Base-by-base conservation (phyloP, 1,140 invertebrate species). In the Laupala kohalensis region DNA sequence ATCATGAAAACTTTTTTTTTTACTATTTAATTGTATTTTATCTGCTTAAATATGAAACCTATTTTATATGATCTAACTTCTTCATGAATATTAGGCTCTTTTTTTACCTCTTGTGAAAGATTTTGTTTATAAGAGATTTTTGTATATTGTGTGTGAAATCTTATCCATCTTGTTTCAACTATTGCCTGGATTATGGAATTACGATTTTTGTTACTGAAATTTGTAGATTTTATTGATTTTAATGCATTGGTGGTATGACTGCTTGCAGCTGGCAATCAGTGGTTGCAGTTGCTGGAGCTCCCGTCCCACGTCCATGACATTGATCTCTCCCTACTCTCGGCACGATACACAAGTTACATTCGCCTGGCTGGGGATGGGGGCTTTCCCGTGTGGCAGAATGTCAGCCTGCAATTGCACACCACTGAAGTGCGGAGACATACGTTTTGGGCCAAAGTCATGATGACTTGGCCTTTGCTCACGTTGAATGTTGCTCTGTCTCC, bases 261-360 rank as follows among this genome's bases (percentile, higher is more conserved):
- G 65, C 23, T 63, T 65, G 5, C 69, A 85, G 86, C 81, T 66
- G 81, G 81, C 64, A 81, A 84, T 76, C 88, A 90, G 75, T 94
- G 92, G 90, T 79, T 90, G 37, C 83, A 89, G 70, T 89, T 90
- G 3, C 81, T 92, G 69, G 81, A 82, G 65, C 80, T 93, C 64
- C 86, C 89, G 6, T 82, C 84, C 53, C 83, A 86, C 71, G 84
- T 86, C 2, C 80, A 84, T 26, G 86, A 89, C 72, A 83, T 83
- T 28, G 89, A 90, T 78, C 78, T 86, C 70, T 84, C 84, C 76
- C 78, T 90, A 74, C 78, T 88, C 71, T 85, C 84, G 73, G 81
- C 80, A 4, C 82, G 84, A 70, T 86, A 86, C 73, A 81, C 81
- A 64, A 81, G 83, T 69, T 88, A 84, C 76, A 77, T 84, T 70